These are phyloP conservation scores for Fulica atra DNA, from an alignment of 2,113 vertebrate species.

Conservation along the genomic window DNA sequence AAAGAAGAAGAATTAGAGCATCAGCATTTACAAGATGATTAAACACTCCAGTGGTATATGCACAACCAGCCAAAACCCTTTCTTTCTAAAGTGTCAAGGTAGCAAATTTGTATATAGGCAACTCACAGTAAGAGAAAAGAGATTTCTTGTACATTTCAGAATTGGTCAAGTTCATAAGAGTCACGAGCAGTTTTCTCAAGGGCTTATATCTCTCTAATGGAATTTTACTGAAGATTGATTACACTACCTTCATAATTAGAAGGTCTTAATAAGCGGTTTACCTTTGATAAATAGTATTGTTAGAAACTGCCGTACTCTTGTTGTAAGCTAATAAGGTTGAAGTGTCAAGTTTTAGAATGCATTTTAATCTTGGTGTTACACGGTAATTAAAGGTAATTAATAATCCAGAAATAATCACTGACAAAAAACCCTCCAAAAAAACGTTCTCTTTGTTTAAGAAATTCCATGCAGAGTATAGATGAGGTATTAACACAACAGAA, in stretches of 20 bases:
- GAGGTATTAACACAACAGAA: background rate
- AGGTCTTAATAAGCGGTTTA: constrained; percentile 71
- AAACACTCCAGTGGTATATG: background rate
- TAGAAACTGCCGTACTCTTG: constrained; percentile 17
- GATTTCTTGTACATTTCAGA: background rate
- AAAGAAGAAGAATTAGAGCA: background rate
- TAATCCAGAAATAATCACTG: constrained; percentile 50
- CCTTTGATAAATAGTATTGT: constrained; percentile 73
- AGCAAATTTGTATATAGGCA: background rate
- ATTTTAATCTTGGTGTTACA: constrained; percentile 57
- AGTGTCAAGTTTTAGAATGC: constrained; percentile 64
- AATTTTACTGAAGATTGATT: constrained; percentile 74
- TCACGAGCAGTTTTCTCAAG: constrained; percentile 51
- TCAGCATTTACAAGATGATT: background rate
- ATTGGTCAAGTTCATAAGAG: constrained; percentile 55
- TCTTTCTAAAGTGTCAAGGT: background rate
- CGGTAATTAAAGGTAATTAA: constrained; percentile 55
- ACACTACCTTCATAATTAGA: constrained; percentile 73
- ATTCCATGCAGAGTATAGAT: background rate
- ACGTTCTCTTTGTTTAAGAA: background rate
- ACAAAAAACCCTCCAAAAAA: background rate
- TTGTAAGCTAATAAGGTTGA: constrained; percentile 69
- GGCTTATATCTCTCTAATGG: constrained; percentile 54
- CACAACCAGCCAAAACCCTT: background rate
- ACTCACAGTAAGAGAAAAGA: background rate